Evolutionary conservation across 2,888 invertebrate species (phyloP).

Genomic region (Pandemis heparana): DNA sequence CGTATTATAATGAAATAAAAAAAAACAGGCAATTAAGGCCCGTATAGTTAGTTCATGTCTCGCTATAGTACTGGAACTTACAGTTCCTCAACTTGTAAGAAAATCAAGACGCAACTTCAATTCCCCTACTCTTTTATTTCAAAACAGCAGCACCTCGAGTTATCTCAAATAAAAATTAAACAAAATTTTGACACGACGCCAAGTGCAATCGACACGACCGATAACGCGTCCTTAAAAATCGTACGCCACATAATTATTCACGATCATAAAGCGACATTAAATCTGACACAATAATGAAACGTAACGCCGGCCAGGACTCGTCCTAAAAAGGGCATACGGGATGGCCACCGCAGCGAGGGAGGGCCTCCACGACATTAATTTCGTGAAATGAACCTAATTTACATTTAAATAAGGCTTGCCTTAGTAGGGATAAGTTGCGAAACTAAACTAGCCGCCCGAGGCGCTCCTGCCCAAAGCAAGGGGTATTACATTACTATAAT

Average conservation of each 20-base stretch:
- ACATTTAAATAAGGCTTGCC: slow-evolving; percentile 93
- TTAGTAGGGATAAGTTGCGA: slow-evolving; percentile 85
- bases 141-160: no score
- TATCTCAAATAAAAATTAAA: not conserved
- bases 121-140: no score
- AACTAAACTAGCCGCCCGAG: slow-evolving; percentile 85
- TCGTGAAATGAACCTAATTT: slow-evolving; percentile 96
- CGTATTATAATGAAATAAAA: not conserved
- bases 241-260: slow-evolving; percentile 49
- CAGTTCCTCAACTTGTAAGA: no score
- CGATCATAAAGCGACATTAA: slow-evolving; percentile 59
- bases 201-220: slow-evolving; percentile 5
- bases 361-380: slow-evolving; percentile 91
- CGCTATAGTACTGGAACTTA: no score
- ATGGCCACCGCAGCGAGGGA: slow-evolving; percentile 81
- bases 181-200: slow-evolving; percentile 7
- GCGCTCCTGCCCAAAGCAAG: slow-evolving; percentile 80
- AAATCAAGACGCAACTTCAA: no score
- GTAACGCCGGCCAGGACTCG: slow-evolving; percentile 51
- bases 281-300: slow-evolving; percentile 64
- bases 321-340: slow-evolving; percentile 50
- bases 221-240: slow-evolving; percentile 46
- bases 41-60: no score
- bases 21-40: no score
- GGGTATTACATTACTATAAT: slow-evolving; percentile 84